Conservation (phyloP, 2,113 vertebrate species). For the Larimichthys polyactis region DNA sequence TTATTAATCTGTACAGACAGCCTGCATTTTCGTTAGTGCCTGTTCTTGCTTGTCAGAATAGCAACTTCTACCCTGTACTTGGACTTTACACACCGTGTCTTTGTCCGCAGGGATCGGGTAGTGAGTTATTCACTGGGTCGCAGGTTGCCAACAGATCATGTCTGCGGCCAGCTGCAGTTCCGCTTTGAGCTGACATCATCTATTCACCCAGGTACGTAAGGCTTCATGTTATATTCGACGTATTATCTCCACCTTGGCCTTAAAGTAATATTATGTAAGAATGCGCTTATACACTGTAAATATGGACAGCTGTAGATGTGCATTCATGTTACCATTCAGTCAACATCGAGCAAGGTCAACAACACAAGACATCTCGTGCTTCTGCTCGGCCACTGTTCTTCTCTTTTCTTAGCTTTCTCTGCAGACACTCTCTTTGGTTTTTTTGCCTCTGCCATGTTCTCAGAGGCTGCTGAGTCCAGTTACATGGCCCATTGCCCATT, state of each 20-base stretch:
- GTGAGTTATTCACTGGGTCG: constrained; percentile 96
- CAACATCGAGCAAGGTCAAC: no score
- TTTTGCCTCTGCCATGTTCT: no score
- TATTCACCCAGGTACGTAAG: constrained; percentile 90
- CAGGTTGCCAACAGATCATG: constrained; percentile 96
- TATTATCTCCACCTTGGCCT: background rate
- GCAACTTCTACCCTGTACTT: background rate
- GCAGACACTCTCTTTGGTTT: no score
- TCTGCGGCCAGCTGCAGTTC: constrained; percentile 98
- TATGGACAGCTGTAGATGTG: no score
- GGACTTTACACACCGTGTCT: background rate
- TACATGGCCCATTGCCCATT: no score
- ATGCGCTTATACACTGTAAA: background rate
- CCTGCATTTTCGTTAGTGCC: background rate
- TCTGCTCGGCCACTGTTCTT: no score
- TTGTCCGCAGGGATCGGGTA: constrained; percentile 89
- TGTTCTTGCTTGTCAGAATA: background rate
- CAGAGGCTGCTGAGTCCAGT: no score
- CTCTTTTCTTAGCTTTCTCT: no score
- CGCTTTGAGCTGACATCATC: constrained; percentile 97
- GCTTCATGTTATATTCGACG: background rate
- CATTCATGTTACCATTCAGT: no score
- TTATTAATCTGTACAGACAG: background rate
- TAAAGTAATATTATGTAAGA: background rate
- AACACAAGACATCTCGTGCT: no score